Evolutionary conservation across 1,140 invertebrate genomes (phyloP).

Genomic region (Bombus consobrinus): DNA sequence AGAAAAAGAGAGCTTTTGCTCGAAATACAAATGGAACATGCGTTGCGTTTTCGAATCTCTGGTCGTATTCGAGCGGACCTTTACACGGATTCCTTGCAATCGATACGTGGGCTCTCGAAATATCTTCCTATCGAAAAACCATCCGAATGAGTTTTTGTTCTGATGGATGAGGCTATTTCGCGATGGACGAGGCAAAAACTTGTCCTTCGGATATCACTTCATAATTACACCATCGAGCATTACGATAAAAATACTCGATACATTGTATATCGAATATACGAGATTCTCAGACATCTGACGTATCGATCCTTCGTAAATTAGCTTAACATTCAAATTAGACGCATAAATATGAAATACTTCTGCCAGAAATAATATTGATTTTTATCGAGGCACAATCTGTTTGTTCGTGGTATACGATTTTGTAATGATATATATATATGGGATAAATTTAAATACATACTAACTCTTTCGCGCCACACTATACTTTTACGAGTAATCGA

Average conservation of each 20-base stretch:
- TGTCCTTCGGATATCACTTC: background rate
- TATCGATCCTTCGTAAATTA: background rate
- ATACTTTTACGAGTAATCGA: no score
- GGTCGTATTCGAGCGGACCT: background rate
- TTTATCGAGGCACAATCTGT: no score
- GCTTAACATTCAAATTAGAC: no score
- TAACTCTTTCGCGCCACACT: no score
- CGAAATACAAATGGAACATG: conserved; percentile 4
- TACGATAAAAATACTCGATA: background rate
- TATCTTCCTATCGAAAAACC: background rate
- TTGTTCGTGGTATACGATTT: no score
- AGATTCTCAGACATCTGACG: background rate
- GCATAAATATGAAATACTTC: no score
- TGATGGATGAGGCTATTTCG: no score
- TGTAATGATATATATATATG: no score
- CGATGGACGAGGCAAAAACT: background rate
- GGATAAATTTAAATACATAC: no score
- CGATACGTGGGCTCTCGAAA: background rate
- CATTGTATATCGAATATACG: background rate
- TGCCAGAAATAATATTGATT: no score
- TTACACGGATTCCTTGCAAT: conserved; percentile 8
- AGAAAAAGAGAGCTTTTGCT: background rate
- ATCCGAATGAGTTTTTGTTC: background rate
- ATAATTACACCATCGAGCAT: background rate
- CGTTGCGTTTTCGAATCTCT: conserved; percentile 46